A percentile compares a stretch with the other conserved stretches of the same genome.
Evolutionary conservation across 2,797 vertebrate species (phyloP).

Genomic region (Leptoclinus maculatus): DNA sequence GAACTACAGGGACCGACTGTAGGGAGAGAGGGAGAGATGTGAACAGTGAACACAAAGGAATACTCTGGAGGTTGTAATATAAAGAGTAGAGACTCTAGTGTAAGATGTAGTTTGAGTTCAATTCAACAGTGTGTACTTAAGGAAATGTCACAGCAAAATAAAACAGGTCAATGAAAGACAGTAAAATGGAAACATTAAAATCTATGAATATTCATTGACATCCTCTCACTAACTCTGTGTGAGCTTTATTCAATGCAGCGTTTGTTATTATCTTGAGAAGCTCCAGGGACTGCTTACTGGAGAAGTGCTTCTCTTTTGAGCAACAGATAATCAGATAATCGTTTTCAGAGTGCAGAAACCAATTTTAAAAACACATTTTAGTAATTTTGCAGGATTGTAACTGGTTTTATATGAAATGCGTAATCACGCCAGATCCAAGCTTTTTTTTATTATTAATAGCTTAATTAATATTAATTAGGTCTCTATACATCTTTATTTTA

Average conservation of each 20-base stretch:
- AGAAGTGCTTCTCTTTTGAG: conserved; percentile 3
- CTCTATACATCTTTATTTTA: neutral
- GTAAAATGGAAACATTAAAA: conserved; percentile 24
- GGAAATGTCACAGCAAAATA: conserved; percentile 23
- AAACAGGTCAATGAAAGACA: conserved; percentile 15
- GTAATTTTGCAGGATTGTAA: conserved; percentile 6
- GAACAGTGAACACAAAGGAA: conserved; percentile 29
- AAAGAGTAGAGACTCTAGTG: conserved; percentile 26
- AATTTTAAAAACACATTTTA: neutral
- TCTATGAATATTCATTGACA: conserved; percentile 32
- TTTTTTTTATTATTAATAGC: too few species aligned
- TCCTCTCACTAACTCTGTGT: conserved; percentile 6
- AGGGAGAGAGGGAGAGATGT: neutral
- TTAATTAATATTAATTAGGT: neutral
- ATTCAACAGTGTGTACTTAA: conserved; percentile 17
- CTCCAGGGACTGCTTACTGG: conserved; percentile 2
- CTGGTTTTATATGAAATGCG: neutral
- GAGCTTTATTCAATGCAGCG: conserved; percentile 14
- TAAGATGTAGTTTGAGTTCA: conserved; percentile 30
- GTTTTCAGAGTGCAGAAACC: conserved; percentile 9
- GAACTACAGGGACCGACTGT: neutral
- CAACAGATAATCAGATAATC: conserved; percentile 2
- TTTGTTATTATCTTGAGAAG: conserved; percentile 17
- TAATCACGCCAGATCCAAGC: neutral
- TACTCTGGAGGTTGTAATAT: conserved; percentile 37